phyloP scores from a whole-genome alignment of 2,888 invertebrate species.

The Lasioglossum morio region DNA sequence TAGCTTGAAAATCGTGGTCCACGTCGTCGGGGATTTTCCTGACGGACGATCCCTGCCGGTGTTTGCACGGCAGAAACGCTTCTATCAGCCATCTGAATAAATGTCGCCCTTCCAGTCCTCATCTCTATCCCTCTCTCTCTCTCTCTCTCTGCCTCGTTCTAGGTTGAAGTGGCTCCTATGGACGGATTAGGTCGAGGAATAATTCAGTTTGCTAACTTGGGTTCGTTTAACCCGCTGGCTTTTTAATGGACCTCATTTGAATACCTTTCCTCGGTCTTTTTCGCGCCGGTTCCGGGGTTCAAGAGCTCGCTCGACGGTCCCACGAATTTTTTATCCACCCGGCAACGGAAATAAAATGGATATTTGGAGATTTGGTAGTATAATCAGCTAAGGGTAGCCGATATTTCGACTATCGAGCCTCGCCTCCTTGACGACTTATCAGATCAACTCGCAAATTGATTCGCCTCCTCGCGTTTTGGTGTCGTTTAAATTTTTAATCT shows the following conservation, averaged over 20 bases:
- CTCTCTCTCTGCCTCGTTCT: background rate
- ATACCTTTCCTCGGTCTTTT: conserved; percentile 24
- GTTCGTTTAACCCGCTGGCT: conserved; percentile 25
- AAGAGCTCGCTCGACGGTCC: background rate
- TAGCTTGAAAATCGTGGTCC: conserved; percentile 19
- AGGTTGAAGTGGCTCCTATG: conserved; percentile 19
- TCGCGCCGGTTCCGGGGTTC: background rate
- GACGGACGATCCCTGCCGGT: conserved; percentile 21
- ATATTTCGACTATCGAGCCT: background rate
- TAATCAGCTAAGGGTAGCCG: background rate
- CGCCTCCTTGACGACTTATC: background rate
- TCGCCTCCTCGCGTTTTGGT: background rate
- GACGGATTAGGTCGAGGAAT: conserved; percentile 23
- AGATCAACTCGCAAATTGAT: background rate
- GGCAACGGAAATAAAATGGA: background rate
- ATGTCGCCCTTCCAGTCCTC: conserved; percentile 3
- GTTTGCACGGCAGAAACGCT: conserved; percentile 21
- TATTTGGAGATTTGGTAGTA: conserved; percentile 15
- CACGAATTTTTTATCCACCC: conserved; percentile 1
- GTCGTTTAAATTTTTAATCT: background rate
- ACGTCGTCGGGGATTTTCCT: conserved; percentile 15
- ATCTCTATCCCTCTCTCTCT: background rate
- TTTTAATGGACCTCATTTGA: conserved; percentile 27
- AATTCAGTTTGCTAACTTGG: conserved; percentile 32
- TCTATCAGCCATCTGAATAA: conserved; percentile 5